These are phyloP conservation scores for Microtus ochrogaster DNA, from an alignment of 2,113 vertebrate genomes.

Conservation along the genomic window DNA sequence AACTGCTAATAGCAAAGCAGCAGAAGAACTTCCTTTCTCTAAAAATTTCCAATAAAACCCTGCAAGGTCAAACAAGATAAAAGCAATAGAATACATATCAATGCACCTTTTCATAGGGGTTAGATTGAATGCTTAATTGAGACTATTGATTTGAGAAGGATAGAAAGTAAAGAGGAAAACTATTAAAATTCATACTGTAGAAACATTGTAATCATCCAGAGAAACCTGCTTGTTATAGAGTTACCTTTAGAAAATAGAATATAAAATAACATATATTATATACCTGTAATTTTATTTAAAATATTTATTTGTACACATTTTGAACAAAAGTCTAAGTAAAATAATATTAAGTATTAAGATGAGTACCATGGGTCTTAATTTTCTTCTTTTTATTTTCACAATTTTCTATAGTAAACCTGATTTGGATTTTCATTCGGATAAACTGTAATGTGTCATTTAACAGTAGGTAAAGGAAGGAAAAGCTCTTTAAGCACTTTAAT, in stretches of 20 bases:
- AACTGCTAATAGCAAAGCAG: slow-evolving; percentile 24
- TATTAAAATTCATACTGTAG: not conserved
- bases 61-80: not conserved
- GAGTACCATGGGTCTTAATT: not conserved
- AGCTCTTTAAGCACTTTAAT: not conserved
- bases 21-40: not conserved
- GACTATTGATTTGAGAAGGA: not conserved
- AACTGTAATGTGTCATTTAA: not conserved
- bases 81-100: not conserved
- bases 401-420: not conserved
- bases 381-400: not conserved
- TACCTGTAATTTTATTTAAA: not conserved
- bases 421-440: not conserved
- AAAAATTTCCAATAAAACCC: not conserved
- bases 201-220: not conserved
- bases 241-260: not conserved
- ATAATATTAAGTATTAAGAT: slow-evolving; percentile 33
- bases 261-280: not conserved
- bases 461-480: not conserved
- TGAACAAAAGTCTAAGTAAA: not conserved
- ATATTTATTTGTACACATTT: not conserved
- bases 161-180: not conserved
- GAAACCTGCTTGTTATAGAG: not conserved
- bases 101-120: not conserved
- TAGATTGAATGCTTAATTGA: not conserved